Percentiles rank a stretch among this genome's conserved stretches.
Conservation (phyloP, 2,797 vertebrate species). For the Molossus alvarezi region DNA sequence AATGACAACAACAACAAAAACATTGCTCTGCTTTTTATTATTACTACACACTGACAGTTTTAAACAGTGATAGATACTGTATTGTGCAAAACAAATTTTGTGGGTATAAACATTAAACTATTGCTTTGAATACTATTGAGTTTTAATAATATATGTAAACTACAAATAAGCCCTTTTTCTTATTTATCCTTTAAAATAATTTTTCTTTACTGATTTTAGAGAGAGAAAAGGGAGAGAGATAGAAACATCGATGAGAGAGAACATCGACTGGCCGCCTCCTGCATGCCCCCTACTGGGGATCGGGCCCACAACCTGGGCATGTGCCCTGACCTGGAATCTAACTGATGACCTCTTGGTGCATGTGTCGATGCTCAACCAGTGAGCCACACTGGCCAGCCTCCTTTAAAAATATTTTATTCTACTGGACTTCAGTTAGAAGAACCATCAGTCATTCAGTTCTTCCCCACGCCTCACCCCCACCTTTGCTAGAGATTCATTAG, state of each 20-base stretch:
- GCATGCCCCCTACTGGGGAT: too few relatives aligned
- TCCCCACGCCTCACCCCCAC: accelerated
- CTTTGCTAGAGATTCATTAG: neutral
- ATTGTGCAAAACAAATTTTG: neutral
- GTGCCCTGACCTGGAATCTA: too few relatives aligned
- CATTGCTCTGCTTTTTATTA: constrained; percentile 51
- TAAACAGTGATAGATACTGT: constrained; percentile 38
- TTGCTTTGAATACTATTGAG: neutral
- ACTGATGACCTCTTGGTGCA: too few relatives aligned
- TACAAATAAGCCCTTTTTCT: neutral
- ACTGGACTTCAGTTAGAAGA: constrained; percentile 14
- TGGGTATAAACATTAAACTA: constrained; percentile 47
- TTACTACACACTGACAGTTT: neutral
- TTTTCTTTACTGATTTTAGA: too few relatives aligned
- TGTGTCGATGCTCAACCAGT: too few relatives aligned
- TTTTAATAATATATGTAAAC: constrained; percentile 9
- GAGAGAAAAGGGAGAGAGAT: too few relatives aligned
- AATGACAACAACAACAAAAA: too few relatives aligned
- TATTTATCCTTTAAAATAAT: neutral
- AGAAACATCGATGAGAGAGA: too few relatives aligned
- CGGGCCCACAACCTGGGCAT: too few relatives aligned
- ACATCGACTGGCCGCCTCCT: too few relatives aligned
- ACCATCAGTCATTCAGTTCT: neutral
- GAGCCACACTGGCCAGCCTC: too few relatives aligned
- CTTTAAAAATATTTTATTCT: constrained; percentile 43